phyloP scores from a whole-genome alignment of 2,113 vertebrate species.

The Sprattus sprattus region DNA sequence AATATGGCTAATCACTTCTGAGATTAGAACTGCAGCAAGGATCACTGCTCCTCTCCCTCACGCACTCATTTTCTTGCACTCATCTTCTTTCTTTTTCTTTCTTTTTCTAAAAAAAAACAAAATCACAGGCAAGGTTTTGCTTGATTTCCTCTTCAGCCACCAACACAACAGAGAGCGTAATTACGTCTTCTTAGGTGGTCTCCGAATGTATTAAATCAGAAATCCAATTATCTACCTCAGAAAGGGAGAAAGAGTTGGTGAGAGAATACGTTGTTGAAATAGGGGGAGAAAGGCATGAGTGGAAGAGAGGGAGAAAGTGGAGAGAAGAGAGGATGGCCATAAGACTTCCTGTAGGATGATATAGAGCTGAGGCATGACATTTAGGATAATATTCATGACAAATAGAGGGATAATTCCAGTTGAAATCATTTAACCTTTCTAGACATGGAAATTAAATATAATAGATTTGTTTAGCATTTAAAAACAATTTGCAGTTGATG shows the following conservation, averaged over 20 bases:
- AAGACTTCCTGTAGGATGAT: not conserved
- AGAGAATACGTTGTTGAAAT: not conserved
- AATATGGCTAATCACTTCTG: not conserved
- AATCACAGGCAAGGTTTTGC: not conserved
- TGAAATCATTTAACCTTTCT: too few species aligned
- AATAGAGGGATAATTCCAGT: too few species aligned
- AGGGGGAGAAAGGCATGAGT: not conserved
- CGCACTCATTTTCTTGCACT: too few species aligned
- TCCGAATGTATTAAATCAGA: not conserved
- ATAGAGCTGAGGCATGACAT: not conserved
- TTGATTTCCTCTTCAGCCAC: not conserved
- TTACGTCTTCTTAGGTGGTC: not conserved
- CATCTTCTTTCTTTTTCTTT: too few species aligned
- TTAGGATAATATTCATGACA: too few species aligned
- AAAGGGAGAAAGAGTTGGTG: not conserved
- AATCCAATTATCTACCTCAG: not conserved
- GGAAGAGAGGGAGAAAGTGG: not conserved
- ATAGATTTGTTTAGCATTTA: too few species aligned
- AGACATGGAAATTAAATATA: too few species aligned
- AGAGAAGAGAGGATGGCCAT: too few species aligned
- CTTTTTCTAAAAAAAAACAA: not conserved
- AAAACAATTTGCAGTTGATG: too few species aligned
- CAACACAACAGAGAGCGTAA: not conserved
- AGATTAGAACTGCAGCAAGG: not conserved
- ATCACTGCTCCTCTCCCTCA: not conserved